Percentiles rank a stretch among this genome's conserved stretches.
Conservation (phyloP, 1,140 invertebrate species). For the Heliothis subflexa region DNA sequence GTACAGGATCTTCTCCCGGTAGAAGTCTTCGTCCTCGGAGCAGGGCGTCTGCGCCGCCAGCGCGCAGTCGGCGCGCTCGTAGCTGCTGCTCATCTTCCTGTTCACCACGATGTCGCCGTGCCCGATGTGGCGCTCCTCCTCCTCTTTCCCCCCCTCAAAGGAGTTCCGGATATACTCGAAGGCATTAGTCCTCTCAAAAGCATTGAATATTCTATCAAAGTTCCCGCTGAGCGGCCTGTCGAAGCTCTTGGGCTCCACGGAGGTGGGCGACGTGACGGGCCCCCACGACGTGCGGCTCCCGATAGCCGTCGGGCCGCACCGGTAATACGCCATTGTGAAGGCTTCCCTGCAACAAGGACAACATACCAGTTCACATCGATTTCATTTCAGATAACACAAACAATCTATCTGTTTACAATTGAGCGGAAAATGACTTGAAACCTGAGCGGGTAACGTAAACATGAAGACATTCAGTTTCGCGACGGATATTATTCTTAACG, state of each 20-base stretch:
- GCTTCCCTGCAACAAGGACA: slow-evolving; percentile 56
- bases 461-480: slow-evolving; percentile 1
- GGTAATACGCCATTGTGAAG: slow-evolving; percentile 87
- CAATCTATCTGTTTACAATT: background rate
- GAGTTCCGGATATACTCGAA: slow-evolving; percentile 81
- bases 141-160: slow-evolving; percentile 71
- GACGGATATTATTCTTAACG: slow-evolving; percentile 5
- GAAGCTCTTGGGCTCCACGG: slow-evolving; percentile 72
- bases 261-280: slow-evolving; percentile 86
- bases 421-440: background rate
- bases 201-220: slow-evolving; percentile 85
- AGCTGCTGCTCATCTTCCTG: slow-evolving; percentile 84
- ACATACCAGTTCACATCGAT: slow-evolving; percentile 6
- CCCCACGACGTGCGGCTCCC: slow-evolving; percentile 89
- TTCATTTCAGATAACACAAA: background rate
- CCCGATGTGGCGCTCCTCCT: slow-evolving; percentile 70
- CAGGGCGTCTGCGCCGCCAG: slow-evolving; percentile 86
- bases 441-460: background rate
- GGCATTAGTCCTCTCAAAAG: slow-evolving; percentile 83
- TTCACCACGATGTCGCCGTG: slow-evolving; percentile 81
- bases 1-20: slow-evolving; percentile 91
- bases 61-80: slow-evolving; percentile 86
- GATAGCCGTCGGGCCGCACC: slow-evolving; percentile 87
- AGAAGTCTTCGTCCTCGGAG: slow-evolving; percentile 91
- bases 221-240: slow-evolving; percentile 81